Conservation (phyloP, 2,888 invertebrate genomes). For the Dexiosoma caninum region DNA sequence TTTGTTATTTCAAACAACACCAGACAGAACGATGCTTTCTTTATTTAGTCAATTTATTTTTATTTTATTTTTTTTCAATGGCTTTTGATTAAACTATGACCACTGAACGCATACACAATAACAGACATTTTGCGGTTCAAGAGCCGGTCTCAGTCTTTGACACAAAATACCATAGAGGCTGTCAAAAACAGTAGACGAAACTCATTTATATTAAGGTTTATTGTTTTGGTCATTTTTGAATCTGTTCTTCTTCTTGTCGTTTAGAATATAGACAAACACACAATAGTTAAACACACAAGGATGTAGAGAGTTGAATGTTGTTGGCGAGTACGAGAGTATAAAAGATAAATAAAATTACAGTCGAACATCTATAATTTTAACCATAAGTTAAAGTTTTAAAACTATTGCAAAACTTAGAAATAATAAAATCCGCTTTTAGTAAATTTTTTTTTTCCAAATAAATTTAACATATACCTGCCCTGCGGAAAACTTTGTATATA, state of each 20-base stretch:
- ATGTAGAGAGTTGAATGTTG: neutral
- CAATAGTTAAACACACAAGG: too few species aligned
- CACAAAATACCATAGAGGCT: slow-evolving; percentile 49
- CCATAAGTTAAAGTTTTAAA: too few species aligned
- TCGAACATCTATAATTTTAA: neutral
- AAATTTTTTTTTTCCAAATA: too few species aligned
- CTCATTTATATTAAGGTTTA: slow-evolving; percentile 26
- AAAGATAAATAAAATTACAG: too few species aligned
- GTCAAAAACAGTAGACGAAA: slow-evolving; percentile 54
- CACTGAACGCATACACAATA: neutral
- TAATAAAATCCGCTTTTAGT: too few species aligned
- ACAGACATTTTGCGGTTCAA: neutral
- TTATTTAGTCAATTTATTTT: slow-evolving; percentile 31
- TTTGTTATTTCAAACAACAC: too few species aligned
- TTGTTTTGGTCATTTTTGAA: slow-evolving; percentile 1
- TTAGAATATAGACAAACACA: too few species aligned
- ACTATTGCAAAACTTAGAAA: too few species aligned
- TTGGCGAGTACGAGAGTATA: neutral
- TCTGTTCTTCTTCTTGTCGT: slow-evolving; percentile 15
- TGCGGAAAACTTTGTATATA: too few species aligned
- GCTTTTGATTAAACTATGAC: neutral
- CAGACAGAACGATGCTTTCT: slow-evolving; percentile 24
- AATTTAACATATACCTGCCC: too few species aligned
- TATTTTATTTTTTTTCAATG: neutral
- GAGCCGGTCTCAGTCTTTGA: neutral